Conservation (phyloP, 1,140 invertebrate species). For the Alviniconcha marisindica region DNA sequence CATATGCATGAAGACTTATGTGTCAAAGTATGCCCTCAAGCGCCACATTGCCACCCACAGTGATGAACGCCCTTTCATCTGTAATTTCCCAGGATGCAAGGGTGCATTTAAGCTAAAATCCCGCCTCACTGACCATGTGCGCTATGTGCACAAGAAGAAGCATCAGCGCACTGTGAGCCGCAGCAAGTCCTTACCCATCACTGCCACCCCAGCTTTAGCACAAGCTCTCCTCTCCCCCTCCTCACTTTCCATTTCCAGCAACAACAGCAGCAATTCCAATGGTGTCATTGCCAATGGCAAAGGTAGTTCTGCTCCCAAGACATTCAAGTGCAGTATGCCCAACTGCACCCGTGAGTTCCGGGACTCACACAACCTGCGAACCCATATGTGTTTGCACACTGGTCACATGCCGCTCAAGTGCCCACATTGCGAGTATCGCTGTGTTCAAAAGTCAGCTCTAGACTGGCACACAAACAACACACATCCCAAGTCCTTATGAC, state of each 20-base stretch:
- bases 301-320: slow-evolving; percentile 4
- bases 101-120: slow-evolving; percentile 46
- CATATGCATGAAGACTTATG: slow-evolving; percentile 47
- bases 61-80: slow-evolving; percentile 43
- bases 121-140: slow-evolving; percentile 48
- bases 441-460: slow-evolving; percentile 51
- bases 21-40: slow-evolving; percentile 44
- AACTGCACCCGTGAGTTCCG: slow-evolving; percentile 46
- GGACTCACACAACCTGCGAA: slow-evolving; percentile 49
- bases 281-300: slow-evolving; percentile 11
- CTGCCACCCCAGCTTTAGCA: background rate
- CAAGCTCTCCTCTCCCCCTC: background rate
- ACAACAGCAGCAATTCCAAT: background rate
- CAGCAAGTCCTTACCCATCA: slow-evolving; percentile 21
- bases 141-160: slow-evolving; percentile 42
- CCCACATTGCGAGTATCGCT: slow-evolving; percentile 42
- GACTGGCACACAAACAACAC: slow-evolving; percentile 52
- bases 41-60: slow-evolving; percentile 49
- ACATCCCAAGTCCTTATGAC: slow-evolving; percentile 34
- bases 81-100: slow-evolving; percentile 41
- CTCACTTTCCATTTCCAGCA: background rate
- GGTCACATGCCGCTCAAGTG: slow-evolving; percentile 44
- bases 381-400: slow-evolving; percentile 44
- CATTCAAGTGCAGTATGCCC: slow-evolving; percentile 35
- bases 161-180: slow-evolving; percentile 13